phyloP scores from a whole-genome alignment of 2,888 invertebrate genomes.

The Mythimna impura region DNA sequence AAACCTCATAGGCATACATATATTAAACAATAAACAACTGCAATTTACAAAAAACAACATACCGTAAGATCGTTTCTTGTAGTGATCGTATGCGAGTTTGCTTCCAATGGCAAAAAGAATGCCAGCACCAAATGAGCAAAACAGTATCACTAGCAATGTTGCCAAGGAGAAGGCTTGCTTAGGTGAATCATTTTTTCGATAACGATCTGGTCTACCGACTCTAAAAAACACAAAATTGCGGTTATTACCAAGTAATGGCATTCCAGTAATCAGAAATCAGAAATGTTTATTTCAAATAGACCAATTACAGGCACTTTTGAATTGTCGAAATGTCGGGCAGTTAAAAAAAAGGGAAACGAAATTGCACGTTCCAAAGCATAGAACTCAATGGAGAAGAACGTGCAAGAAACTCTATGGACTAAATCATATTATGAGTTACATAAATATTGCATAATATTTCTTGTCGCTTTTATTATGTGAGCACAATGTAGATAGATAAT shows the following conservation, averaged over 20 bases:
- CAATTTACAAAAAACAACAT: not conserved
- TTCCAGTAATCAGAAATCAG: no score
- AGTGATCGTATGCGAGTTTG: conserved; percentile 39
- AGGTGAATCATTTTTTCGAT: rapidly evolving
- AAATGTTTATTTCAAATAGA: no score
- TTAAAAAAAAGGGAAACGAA: no score
- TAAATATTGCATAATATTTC: no score
- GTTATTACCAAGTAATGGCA: not conserved
- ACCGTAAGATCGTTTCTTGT: conserved; percentile 50
- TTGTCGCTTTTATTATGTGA: no score
- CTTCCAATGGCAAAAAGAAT: conserved; percentile 27
- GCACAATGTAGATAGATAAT: no score
- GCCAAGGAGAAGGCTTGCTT: not conserved
- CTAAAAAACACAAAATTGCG: conserved; percentile 29
- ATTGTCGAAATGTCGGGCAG: no score
- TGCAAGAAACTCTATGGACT: no score
- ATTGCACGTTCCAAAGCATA: no score
- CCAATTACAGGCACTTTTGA: no score
- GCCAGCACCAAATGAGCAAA: conserved; percentile 48
- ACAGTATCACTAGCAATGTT: conserved; percentile 26
- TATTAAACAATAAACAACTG: not conserved
- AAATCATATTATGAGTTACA: no score
- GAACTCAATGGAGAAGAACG: no score
- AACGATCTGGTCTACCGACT: rapidly evolving
- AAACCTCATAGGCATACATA: not conserved